phyloP scores from a whole-genome alignment of 1,140 invertebrate species.

The Hesperophylax magnus region DNA sequence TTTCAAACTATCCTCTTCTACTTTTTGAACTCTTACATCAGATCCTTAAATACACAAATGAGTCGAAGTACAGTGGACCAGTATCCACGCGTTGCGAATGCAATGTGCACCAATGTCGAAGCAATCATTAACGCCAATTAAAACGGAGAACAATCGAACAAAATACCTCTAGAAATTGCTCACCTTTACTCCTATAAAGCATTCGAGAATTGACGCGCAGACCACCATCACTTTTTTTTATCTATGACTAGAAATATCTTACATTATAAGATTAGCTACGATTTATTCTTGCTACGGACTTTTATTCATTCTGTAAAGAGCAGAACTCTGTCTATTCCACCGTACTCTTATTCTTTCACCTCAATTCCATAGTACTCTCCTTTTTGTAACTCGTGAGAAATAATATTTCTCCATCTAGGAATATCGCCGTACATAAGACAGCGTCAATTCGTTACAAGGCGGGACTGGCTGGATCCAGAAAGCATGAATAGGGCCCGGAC shows the following conservation, averaged over 20 bases:
- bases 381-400: conserved; percentile 23
- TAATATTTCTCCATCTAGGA: conserved; percentile 38
- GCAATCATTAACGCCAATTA: too few species aligned
- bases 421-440: conserved; percentile 25
- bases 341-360: not conserved
- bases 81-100: too few species aligned
- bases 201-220: not conserved
- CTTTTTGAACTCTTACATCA: too few species aligned
- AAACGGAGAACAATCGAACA: too few species aligned
- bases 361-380: not conserved
- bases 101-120: too few species aligned
- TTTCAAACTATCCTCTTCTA: too few species aligned
- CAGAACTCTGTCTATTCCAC: conserved; percentile 12
- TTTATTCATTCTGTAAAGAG: not conserved
- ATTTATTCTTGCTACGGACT: not conserved
- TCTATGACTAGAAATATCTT: not conserved
- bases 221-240: not conserved
- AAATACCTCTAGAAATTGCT: too few species aligned
- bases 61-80: too few species aligned
- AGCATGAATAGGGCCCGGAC: not conserved
- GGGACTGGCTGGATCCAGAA: not conserved
- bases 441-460: conserved; percentile 21
- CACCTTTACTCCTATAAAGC: too few species aligned
- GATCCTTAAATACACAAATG: too few species aligned
- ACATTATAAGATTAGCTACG: not conserved